These are phyloP conservation scores for Protobothrops flavoviridis DNA, from an alignment of 2,113 vertebrate genomes.

Conservation along the genomic window DNA sequence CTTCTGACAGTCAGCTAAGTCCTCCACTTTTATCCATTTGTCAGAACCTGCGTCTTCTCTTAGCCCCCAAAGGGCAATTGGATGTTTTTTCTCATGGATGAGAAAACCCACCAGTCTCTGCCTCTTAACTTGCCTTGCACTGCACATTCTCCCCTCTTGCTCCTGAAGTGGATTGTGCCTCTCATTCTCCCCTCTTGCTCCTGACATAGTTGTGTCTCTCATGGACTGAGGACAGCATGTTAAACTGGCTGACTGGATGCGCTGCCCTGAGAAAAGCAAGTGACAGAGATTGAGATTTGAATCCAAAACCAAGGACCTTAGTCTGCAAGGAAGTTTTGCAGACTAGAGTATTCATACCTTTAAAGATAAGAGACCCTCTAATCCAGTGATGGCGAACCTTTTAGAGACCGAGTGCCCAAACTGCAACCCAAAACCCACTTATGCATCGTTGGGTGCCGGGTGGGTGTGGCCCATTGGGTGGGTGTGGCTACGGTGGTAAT, in stretches of 20 bases:
- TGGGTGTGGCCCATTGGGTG: too few species aligned
- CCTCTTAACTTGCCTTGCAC: neutral
- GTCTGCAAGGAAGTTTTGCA: neutral
- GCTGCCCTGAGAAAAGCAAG: neutral
- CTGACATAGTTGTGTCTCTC: neutral
- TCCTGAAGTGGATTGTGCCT: neutral
- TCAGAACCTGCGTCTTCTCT: neutral
- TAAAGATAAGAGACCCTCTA: neutral
- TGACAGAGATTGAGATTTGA: neutral
- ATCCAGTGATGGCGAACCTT: neutral
- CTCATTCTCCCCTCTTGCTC: too few species aligned
- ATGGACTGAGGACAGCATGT: neutral
- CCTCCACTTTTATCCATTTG: neutral
- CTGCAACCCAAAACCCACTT: too few species aligned
- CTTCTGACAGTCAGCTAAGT: neutral
- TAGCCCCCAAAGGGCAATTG: neutral
- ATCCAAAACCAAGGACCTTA: neutral
- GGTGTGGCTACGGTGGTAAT: too few species aligned
- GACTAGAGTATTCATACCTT: neutral
- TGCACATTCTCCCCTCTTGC: neutral
- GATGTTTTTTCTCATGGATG: neutral
- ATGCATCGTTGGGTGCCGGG: too few species aligned
- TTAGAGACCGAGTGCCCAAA: too few species aligned
- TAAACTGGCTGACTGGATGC: neutral
- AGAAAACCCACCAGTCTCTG: neutral